Evolutionary conservation across 1,140 invertebrate genomes (phyloP), one percentile per base, ranked within the genome.

Genomic region (Sycobia sp.): DNA sequence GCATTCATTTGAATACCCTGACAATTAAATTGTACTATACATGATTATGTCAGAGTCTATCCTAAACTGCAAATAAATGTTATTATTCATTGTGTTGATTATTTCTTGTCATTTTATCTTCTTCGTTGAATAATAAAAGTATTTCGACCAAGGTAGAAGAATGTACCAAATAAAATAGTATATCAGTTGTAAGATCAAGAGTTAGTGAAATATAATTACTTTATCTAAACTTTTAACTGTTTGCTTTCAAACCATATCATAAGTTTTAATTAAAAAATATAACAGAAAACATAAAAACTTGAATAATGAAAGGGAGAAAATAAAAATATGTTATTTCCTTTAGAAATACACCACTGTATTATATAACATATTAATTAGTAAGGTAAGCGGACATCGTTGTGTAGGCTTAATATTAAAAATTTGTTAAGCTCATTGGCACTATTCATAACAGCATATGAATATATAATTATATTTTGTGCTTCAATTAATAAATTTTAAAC

Each of bases 11-110:
- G n/a, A 65, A 68, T 71, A 69, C 66, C 65, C 68, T 69, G 64
- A 71, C 59, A 67, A 67, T 70, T 53, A 68, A 71, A 67, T 64
- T 75, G 70, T 73, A 73, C 69, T 66, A 72, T 73, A 71, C 56
- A 73, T 67, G 65, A 23, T 55, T n/a, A 71, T 69, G 67, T 71
- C 66, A 69, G 66, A 69, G 72, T 66, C 69, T 67, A 75, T 69
- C 62, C 66, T 60, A 9, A 64, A 69, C 64, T 70, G 65, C 65
- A 75, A 73, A 75, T 75, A 75, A 75, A 75, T 75, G 71, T 72
- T 72, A 75, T 71, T 68, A 72, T 73, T 70, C 71, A 73, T 73
- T 71, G 69, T 73, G 72, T 75, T 73, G 72, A 67, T 44, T 14
- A 18, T 54, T 23, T 39, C 36, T 64, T 38, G 4, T 32, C 4